These are phyloP conservation scores for Cotesia chilonis DNA, from an alignment of 1,140 invertebrate genomes.

Conservation along the genomic window DNA sequence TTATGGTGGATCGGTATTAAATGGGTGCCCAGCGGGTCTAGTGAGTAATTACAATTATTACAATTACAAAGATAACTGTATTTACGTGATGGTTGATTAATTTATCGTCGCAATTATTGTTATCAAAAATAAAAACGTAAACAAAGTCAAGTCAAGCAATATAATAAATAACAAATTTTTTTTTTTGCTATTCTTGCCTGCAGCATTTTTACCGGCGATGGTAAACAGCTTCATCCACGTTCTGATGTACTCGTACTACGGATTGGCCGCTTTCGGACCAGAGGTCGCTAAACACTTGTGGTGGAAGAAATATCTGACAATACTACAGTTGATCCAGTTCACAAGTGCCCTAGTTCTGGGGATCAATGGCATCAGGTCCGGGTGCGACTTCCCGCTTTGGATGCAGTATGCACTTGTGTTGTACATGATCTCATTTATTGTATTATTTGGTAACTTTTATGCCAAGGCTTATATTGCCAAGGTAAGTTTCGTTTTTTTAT, in stretches of 20 bases:
- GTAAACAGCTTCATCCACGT: slow-evolving; percentile 92
- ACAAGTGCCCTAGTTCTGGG: slow-evolving; percentile 84
- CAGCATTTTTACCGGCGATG: slow-evolving; percentile 87
- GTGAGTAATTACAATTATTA: slow-evolving; percentile 68
- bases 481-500: slow-evolving; percentile 61
- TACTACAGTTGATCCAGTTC: slow-evolving; percentile 88
- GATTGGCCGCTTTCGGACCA: slow-evolving; percentile 83
- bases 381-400: slow-evolving; percentile 91
- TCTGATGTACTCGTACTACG: slow-evolving; percentile 94
- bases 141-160: no score
- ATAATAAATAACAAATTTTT: background rate
- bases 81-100: background rate
- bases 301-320: slow-evolving; percentile 96
- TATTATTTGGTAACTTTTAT: slow-evolving; percentile 93
- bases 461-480: slow-evolving; percentile 81
- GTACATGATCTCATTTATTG: slow-evolving; percentile 91
- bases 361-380: slow-evolving; percentile 80
- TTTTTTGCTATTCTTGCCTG: slow-evolving; percentile 50
- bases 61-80: background rate
- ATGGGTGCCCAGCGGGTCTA: slow-evolving; percentile 94
- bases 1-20: slow-evolving; percentile 97
- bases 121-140: no score
- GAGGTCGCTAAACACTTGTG: slow-evolving; percentile 81
- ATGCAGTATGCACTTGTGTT: slow-evolving; percentile 92
- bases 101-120: no score